A percentile compares a stretch with the other conserved stretches of the same genome.
These are phyloP conservation scores for Vireo griseus DNA, from an alignment of 2,797 vertebrate genomes.

Conservation along the genomic window DNA sequence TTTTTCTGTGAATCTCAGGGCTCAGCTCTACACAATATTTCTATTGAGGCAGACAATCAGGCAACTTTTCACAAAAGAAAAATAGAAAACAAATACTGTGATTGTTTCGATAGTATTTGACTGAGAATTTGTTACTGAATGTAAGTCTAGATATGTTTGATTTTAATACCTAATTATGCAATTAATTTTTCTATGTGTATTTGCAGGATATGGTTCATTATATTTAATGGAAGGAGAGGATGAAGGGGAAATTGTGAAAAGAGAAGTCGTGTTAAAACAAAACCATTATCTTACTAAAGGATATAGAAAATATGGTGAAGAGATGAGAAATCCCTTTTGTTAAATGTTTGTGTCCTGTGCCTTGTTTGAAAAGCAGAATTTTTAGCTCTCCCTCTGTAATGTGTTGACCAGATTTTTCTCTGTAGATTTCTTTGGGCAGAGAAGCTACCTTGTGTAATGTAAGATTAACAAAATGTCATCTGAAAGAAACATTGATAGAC, in stretches of 20 bases:
- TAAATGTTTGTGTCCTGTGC: not conserved
- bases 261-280: not conserved
- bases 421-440: not conserved
- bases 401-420: not conserved
- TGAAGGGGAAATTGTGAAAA: not conserved
- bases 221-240: not conserved
- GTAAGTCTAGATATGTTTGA: not conserved
- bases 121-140: not conserved
- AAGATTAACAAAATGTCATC: conserved; percentile 19
- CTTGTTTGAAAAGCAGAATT: not conserved
- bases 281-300: not conserved
- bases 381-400: not conserved
- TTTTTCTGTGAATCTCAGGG: conserved; percentile 10
- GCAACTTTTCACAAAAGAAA: not conserved
- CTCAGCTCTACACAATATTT: not conserved
- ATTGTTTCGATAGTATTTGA: not conserved
- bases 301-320: not conserved
- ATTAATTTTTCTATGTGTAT: not conserved
- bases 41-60: not conserved
- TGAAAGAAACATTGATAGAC: not conserved
- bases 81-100: not conserved
- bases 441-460: not conserved
- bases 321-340: not conserved
- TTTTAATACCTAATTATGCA: not conserved
- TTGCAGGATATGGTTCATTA: not conserved